A percentile compares a stretch with the other conserved stretches of the same genome.
phyloP scores from a whole-genome alignment of 2,113 vertebrate species.

The Gopherus evgoodei region DNA sequence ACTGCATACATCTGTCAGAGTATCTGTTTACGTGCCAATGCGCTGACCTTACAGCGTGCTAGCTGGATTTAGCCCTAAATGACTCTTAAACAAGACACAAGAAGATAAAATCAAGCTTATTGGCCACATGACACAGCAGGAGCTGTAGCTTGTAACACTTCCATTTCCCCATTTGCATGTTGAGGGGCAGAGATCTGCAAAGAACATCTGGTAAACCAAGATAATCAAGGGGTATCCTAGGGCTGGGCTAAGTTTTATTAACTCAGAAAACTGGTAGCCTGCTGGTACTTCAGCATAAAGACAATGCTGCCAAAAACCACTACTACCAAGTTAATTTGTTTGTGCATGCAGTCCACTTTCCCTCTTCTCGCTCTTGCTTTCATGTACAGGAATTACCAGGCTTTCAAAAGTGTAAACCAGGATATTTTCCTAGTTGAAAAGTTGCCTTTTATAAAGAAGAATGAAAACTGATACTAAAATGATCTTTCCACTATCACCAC shows the following conservation, averaged over 20 bases:
- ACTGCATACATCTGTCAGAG: neutral
- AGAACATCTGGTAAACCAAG: neutral
- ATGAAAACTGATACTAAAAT: too few relatives aligned
- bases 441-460: too few relatives aligned
- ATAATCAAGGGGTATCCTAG: neutral
- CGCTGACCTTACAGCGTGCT: neutral
- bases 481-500: neutral
- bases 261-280: neutral
- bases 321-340: too few relatives aligned
- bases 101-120: neutral
- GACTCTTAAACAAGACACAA: neutral
- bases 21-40: neutral
- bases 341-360: too few relatives aligned
- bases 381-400: too few relatives aligned
- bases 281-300: too few relatives aligned
- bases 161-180: accelerated
- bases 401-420: too few relatives aligned
- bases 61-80: neutral
- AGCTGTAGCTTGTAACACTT: neutral
- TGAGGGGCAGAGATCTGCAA: neutral
- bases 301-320: too few relatives aligned
- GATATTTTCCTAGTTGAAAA: too few relatives aligned
- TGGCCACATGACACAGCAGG: neutral
- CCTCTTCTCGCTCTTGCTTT: too few relatives aligned
- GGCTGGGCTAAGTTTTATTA: neutral